Conservation (phyloP, 1,140 invertebrate genomes). For the Geopemphigus sp. region DNA sequence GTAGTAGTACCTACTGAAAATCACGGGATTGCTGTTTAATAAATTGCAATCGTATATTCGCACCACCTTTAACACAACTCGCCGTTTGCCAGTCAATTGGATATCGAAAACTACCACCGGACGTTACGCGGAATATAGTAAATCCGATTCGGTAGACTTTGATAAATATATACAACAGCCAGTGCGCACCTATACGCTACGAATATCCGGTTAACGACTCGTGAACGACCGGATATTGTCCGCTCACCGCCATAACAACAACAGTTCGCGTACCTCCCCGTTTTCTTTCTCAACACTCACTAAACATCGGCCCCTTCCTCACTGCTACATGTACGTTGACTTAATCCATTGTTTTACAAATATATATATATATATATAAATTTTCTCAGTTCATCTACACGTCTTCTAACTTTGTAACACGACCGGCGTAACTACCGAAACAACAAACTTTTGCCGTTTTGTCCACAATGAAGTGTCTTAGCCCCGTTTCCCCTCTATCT, state of each 20-base stretch:
- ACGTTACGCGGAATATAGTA: not conserved
- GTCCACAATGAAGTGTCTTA: slow-evolving; percentile 4
- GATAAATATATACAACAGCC: slow-evolving; percentile 1
- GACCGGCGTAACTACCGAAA: slow-evolving; percentile 7
- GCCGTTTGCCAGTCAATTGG: not conserved
- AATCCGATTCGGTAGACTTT: not conserved
- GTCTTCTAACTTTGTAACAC: not conserved
- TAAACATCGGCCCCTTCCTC: no score
- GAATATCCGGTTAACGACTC: slow-evolving; percentile 15
- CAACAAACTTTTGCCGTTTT: slow-evolving; percentile 19
- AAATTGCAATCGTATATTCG: not conserved
- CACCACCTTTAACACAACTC: not conserved
- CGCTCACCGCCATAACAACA: not conserved
- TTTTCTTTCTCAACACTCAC: no score
- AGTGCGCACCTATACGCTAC: not conserved
- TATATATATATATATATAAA: not conserved
- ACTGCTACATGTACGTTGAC: no score
- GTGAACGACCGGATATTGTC: slow-evolving; percentile 17
- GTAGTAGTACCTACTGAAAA: no score
- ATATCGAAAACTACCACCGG: not conserved
- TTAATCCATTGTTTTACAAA: not conserved
- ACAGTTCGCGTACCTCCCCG: not conserved
- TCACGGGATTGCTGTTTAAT: no score
- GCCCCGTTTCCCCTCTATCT: not conserved
- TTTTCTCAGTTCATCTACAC: slow-evolving; percentile 1